phyloP scores from a whole-genome alignment of 2,797 vertebrate genomes.

The Morus bassanus region DNA sequence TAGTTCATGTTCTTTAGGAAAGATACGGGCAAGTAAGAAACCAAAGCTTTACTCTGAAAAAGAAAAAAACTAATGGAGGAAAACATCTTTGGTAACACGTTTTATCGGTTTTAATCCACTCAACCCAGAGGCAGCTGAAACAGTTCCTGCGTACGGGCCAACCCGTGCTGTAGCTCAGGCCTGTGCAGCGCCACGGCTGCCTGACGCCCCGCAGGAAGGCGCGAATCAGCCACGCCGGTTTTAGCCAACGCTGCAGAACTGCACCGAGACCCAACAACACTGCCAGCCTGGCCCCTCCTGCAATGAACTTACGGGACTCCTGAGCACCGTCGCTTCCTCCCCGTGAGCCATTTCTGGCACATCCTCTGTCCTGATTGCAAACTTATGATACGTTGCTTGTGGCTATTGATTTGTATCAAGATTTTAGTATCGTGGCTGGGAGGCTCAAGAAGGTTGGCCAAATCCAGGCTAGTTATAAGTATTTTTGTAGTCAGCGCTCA shows the following conservation, averaged over 20 bases:
- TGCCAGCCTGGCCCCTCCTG: not conserved
- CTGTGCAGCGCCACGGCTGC: not conserved
- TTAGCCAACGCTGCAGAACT: not conserved
- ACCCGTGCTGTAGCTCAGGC: not conserved
- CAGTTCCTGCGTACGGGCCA: not conserved
- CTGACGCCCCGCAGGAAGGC: not conserved
- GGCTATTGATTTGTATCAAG: not conserved
- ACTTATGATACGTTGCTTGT: not conserved
- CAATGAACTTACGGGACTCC: not conserved
- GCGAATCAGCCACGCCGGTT: rapidly evolving
- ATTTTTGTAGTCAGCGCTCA: not conserved
- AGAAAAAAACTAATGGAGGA: not conserved
- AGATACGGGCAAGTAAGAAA: not conserved
- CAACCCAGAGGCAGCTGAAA: not conserved
- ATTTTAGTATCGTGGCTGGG: not conserved
- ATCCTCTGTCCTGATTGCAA: not conserved
- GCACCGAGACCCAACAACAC: not conserved
- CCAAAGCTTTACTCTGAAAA: not conserved
- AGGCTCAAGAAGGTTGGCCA: not conserved
- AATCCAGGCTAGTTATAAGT: not conserved
- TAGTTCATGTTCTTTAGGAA: not conserved
- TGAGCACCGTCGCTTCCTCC: not conserved
- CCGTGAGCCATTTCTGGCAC: not conserved
- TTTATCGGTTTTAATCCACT: not conserved
- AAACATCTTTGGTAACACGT: not conserved